Base-by-base conservation (phyloP, 2,888 invertebrate species). In the Ptilodon capucinus region DNA sequence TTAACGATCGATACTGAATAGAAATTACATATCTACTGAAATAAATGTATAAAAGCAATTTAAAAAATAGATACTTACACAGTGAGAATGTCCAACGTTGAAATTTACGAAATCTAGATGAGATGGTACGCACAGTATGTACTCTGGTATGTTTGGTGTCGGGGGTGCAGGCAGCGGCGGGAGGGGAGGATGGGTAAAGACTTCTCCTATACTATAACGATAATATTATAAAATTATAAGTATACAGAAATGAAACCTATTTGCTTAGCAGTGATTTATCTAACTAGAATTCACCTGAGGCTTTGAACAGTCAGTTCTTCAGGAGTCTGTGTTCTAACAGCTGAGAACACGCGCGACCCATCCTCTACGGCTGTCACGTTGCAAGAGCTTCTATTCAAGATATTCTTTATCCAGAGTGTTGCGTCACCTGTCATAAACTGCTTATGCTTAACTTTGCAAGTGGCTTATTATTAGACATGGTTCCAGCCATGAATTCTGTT, bases 91-190 rank as follows among this genome's bases (percentile, higher is more conserved):
- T 32, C 87, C 87, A 11, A 85, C 47, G 2, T 68, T 71, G 51
- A 85, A 88, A 64, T 88, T 86, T 44, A 87, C 49, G 49, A 88
- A 87, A 16, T 79, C 65, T 2, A 88, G 57, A 23, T 70, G 59
- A 1, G 79, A 59, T 5, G 88, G 88, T 18, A 83, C 65, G 60
- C 86, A 83, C n/a, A 81, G 16, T 17, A 88, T 55, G 65, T 64
- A 65, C 36, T 76, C 68, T 0, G 71, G 71, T 5, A 38, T 51
- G 0, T 59, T 56, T 0, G 57, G 49, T 2, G 59, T 55, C 0
- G 51, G 51, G 0, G 57, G 49, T 1, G 44, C 7, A 0, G 51
- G 44, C 6, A 46, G 25, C 1, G 59, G 51, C 5, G 55, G 54
- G 1, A 52, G 60, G 0, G 60, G 50, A 0, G 43, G 47, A 8